Percentiles rank a stretch among this genome's conserved stretches.
phyloP scores from a whole-genome alignment of 2,888 invertebrate genomes.

The Acanthoscelides obtectus region DNA sequence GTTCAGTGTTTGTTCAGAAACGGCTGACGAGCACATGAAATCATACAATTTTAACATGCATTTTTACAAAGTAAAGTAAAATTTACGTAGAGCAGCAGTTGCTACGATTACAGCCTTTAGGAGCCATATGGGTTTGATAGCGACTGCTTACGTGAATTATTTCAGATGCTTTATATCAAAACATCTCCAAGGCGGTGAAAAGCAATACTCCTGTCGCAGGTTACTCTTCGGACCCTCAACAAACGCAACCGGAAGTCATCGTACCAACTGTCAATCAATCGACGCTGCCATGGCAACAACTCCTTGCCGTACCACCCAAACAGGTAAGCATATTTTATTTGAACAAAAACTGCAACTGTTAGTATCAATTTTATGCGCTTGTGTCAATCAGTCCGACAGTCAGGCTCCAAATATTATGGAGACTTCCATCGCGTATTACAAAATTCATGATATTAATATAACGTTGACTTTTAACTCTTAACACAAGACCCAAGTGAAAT shows the following conservation, averaged over 20 bases:
- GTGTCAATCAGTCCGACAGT: no score
- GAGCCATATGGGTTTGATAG: neutral
- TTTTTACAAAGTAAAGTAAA: no score
- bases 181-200: slow-evolving; percentile 13
- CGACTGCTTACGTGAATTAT: slow-evolving; percentile 1
- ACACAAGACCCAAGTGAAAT: no score
- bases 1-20: no score
- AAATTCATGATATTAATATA: no score
- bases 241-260: neutral
- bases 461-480: no score
- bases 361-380: no score
- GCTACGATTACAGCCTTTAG: neutral
- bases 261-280: neutral
- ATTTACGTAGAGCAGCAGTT: neutral
- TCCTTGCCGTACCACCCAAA: slow-evolving; percentile 16
- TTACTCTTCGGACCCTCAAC: neutral
- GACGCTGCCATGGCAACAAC: slow-evolving; percentile 16
- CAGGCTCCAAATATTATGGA: no score
- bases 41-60: no score
- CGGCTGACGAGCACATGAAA: no score
- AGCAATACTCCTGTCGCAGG: neutral
- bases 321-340: slow-evolving; percentile 13
- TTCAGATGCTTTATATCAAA: slow-evolving; percentile 21
- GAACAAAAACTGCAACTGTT: no score
- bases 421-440: no score